Conservation (phyloP, 2,113 vertebrate species). For the Gymnobelideus leadbeateri region DNA sequence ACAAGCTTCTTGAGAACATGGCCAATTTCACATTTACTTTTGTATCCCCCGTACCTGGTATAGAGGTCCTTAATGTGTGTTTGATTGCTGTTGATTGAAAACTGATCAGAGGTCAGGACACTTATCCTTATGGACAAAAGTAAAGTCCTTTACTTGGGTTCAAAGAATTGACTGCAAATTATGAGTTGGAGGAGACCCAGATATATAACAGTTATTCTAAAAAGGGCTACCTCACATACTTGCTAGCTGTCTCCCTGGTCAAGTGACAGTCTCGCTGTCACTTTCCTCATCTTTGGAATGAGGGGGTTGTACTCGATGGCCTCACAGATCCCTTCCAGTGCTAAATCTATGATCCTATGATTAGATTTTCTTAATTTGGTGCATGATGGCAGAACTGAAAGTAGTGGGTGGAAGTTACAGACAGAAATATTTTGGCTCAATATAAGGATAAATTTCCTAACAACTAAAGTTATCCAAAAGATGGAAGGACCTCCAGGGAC, state of each 20-base stretch:
- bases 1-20: not conserved
- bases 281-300: not conserved
- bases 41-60: not conserved
- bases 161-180: not conserved
- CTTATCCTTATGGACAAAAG: not conserved
- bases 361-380: constrained; percentile 1
- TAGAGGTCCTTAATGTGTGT: not conserved
- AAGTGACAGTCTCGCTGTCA: not conserved
- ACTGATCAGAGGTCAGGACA: not conserved
- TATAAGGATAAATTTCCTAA: not conserved
- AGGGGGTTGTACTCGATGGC: not conserved
- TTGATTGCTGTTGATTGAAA: not conserved
- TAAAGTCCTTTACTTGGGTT: not conserved
- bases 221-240: not conserved
- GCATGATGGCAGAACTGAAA: not conserved
- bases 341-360: not conserved
- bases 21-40: not conserved
- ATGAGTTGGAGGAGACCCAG: not conserved
- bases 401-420: constrained; percentile 1
- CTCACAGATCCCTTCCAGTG: not conserved
- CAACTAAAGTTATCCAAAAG: not conserved
- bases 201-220: not conserved
- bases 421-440: not conserved
- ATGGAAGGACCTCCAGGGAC: not conserved
- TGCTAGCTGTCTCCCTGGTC: not conserved